phyloP scores from a whole-genome alignment of 2,113 vertebrate species.

The Fukomys damarensis region DNA sequence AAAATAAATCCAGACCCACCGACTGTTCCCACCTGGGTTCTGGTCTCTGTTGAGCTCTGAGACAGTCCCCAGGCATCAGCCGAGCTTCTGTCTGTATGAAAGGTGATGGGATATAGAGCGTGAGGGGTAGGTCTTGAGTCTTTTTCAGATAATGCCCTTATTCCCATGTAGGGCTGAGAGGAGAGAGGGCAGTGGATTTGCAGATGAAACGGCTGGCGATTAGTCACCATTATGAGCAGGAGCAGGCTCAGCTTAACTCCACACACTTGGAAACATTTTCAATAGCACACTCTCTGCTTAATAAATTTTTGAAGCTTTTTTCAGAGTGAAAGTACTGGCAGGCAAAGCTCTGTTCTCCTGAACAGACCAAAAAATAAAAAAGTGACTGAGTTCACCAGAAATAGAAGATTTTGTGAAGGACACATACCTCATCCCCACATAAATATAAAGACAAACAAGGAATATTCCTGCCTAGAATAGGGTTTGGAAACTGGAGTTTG shows the following conservation, averaged over 20 bases:
- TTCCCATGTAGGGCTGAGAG: neutral
- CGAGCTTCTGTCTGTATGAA: neutral
- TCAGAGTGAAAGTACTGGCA: neutral
- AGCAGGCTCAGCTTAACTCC: constrained; percentile 11
- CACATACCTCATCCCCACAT: neutral
- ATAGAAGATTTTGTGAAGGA: neutral
- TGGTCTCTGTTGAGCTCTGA: neutral
- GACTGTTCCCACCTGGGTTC: neutral
- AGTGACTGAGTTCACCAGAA: constrained; percentile 33
- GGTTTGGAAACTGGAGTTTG: neutral
- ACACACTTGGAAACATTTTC: constrained; percentile 15
- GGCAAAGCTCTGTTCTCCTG: neutral
- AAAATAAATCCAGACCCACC: constrained; percentile 27
- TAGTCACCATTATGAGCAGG: neutral
- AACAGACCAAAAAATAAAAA: constrained; percentile 10
- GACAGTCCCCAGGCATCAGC: neutral
- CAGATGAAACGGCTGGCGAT: neutral
- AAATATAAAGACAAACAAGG: constrained; percentile 1
- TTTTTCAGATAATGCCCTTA: neutral
- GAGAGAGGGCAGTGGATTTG: neutral
- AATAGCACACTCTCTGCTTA: neutral
- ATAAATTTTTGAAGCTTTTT: neutral
- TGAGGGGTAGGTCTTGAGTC: neutral
- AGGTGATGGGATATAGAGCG: neutral
- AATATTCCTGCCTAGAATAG: neutral